Evolutionary conservation across 2,888 invertebrate genomes (phyloP).

Genomic region (Phyto melanocephala): DNA sequence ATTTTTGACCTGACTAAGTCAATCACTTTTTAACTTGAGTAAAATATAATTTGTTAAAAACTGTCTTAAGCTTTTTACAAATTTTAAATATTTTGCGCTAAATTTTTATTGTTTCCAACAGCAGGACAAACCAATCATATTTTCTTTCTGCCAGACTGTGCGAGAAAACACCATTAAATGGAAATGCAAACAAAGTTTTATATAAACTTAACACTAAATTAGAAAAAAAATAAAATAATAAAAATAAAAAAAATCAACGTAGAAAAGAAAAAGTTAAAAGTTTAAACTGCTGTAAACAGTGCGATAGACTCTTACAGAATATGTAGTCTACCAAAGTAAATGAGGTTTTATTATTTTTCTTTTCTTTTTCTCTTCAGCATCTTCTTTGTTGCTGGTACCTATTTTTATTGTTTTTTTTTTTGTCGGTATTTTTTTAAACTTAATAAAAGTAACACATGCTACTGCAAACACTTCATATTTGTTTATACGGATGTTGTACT

Average conservation of each 20-base stretch:
- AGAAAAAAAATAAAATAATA: background rate
- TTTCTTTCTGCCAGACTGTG: background rate
- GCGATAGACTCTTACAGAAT: constrained; percentile 22
- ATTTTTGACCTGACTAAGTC: too few relatives aligned
- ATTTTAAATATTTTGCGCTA: too few relatives aligned
- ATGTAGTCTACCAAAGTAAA: constrained; percentile 27
- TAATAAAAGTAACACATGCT: constrained; percentile 56
- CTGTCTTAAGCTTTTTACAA: too few relatives aligned
- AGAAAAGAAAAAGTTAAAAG: constrained; percentile 15
- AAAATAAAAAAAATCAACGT: too few relatives aligned
- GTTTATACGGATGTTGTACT: background rate
- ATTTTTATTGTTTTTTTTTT: background rate
- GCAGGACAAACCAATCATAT: background rate
- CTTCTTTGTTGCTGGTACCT: background rate
- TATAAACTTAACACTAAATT: constrained; percentile 19
- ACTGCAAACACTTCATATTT: background rate
- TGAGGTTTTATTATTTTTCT: constrained; percentile 25
- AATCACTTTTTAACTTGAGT: too few relatives aligned
- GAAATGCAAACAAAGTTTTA: constrained; percentile 31
- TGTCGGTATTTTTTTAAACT: constrained; percentile 35
- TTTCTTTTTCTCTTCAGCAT: too few relatives aligned
- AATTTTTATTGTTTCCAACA: background rate
- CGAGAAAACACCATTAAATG: constrained; percentile 5
- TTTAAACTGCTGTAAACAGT: constrained; percentile 37
- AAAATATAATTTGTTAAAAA: too few relatives aligned